Evolutionary conservation across 1,140 invertebrate genomes (phyloP), one percentile per base, ranked within the genome.

Genomic region (Calliopsis andreniformis): DNA sequence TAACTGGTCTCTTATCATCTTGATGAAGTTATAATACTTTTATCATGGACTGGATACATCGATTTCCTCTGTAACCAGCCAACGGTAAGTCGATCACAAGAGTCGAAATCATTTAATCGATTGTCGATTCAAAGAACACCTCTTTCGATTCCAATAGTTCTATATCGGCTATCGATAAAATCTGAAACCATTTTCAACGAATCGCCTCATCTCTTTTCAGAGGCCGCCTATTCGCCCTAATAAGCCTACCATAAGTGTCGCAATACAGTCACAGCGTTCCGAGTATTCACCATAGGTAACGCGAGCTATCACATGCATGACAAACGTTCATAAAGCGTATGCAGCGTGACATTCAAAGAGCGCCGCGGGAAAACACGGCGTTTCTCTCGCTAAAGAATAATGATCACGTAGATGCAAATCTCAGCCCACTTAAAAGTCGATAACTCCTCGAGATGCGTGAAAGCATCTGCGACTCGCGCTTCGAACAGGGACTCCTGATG

Each of bases 331-430:
- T 61, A 76, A 62, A 62, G 39, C 47, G 66, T 75, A 68, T 75
- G 32, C 69, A 75, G 18, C 79, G 75, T 62, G 62, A 79, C 32
- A 45, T 63, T 80, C 58, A 32, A 62, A 64, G 56, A 47, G 12
- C 20, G 10, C 58, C 35, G 58, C 25, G 68, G 32, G n/a, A 68
- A 70, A 59, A 20, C 71, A 10, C 30, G 28, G 3, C 6, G 35
- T 81, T 73, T 73, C 68, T 62, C 68, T 64, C 18, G 69, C 45
- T 75, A 75, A 3, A 39, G 42, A 53, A 79, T 73, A 75, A 53
- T 69, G 62, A 70, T 82, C 69, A 79, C 69, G 81, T 82, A 82
- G 14, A 82, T 83, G 69, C 53, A 79, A 83, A 83, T 83, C 77
- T 61, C 30, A 82, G 47, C 47, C 80, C 39, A 81, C 49, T 82